Evolutionary conservation across 2,113 vertebrate genomes (phyloP).

Genomic region (Bos javanicus): DNA sequence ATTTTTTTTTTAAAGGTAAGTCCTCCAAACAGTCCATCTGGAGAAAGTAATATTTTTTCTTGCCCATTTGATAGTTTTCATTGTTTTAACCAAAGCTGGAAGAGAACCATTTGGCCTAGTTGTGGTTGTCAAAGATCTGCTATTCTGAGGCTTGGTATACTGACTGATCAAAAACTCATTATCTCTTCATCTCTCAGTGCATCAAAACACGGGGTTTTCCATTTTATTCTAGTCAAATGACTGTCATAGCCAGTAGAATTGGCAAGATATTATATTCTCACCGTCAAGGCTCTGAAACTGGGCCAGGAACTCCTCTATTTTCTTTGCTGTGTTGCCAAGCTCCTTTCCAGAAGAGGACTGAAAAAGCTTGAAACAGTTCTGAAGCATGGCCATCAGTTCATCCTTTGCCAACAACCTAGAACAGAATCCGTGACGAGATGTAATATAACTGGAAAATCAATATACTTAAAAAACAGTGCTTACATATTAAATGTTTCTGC

Average conservation of each 20-base stretch:
- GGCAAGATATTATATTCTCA: slow-evolving; percentile 68
- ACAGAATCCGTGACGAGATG: slow-evolving; percentile 62
- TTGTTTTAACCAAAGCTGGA: slow-evolving; percentile 25
- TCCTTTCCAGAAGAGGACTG: slow-evolving; percentile 81
- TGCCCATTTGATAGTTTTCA: not conserved
- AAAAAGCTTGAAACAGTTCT: slow-evolving; percentile 87
- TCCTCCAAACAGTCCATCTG: accelerated
- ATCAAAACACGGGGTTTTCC: slow-evolving; percentile 24
- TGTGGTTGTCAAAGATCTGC: not conserved
- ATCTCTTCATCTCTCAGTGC: not conserved
- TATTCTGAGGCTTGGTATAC: not conserved
- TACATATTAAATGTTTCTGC: slow-evolving; percentile 1
- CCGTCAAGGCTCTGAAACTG: slow-evolving; percentile 86
- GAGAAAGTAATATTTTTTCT: not conserved
- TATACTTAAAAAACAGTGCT: slow-evolving; percentile 38
- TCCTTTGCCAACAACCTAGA: slow-evolving; percentile 94
- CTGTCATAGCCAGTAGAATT: not conserved
- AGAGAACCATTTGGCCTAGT: not conserved
- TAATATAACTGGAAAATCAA: slow-evolving; percentile 23
- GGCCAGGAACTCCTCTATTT: slow-evolving; percentile 84
- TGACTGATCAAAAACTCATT: not conserved
- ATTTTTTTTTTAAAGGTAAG: slow-evolving; percentile 23
- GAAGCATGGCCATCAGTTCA: slow-evolving; percentile 86
- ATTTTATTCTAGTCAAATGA: slow-evolving; percentile 44
- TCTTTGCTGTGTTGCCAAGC: slow-evolving; percentile 79